A percentile compares a stretch with the other conserved stretches of the same genome.
Evolutionary conservation across 2,113 vertebrate species (phyloP).

Genomic region (Lycaon pictus): DNA sequence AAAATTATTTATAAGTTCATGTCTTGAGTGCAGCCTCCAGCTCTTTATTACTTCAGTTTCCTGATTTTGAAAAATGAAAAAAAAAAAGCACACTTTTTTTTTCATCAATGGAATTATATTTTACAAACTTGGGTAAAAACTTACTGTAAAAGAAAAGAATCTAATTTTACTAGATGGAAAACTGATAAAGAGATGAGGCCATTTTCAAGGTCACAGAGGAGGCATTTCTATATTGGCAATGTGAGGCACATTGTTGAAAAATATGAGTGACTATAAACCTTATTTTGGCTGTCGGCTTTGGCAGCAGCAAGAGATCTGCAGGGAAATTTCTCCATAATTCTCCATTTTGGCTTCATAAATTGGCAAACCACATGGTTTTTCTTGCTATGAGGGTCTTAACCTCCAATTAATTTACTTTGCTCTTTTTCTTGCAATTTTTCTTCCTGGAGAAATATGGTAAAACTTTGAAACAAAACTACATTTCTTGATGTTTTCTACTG

Average conservation of each 20-base stretch:
- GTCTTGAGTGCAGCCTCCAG: neutral
- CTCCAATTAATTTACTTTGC: constrained; percentile 65
- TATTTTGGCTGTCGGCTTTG: constrained; percentile 78
- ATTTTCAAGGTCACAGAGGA: constrained; percentile 71
- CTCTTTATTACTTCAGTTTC: constrained; percentile 26
- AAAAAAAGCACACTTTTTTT: neutral
- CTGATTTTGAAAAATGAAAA: neutral
- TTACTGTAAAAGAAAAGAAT: constrained; percentile 57
- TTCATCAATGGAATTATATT: neutral
- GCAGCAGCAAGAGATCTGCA: constrained; percentile 69
- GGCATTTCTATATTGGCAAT: constrained; percentile 52
- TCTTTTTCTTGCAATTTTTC: constrained; percentile 60
- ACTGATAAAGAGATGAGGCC: constrained; percentile 16
- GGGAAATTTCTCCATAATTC: constrained; percentile 79
- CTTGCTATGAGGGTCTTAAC: constrained; percentile 55
- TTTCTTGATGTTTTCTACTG: neutral
- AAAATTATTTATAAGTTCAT: neutral
- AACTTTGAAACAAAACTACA: constrained; percentile 50
- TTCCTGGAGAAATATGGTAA: constrained; percentile 47
- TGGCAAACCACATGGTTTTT: constrained; percentile 74
- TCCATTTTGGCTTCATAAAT: constrained; percentile 79
- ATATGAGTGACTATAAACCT: constrained; percentile 75
- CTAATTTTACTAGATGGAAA: constrained; percentile 69
- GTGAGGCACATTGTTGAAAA: constrained; percentile 72
- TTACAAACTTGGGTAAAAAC: constrained; percentile 51